Evolutionary conservation across 2,888 invertebrate species (phyloP), one percentile per base, ranked within the genome.

Genomic region (Stenodema calcarata): DNA sequence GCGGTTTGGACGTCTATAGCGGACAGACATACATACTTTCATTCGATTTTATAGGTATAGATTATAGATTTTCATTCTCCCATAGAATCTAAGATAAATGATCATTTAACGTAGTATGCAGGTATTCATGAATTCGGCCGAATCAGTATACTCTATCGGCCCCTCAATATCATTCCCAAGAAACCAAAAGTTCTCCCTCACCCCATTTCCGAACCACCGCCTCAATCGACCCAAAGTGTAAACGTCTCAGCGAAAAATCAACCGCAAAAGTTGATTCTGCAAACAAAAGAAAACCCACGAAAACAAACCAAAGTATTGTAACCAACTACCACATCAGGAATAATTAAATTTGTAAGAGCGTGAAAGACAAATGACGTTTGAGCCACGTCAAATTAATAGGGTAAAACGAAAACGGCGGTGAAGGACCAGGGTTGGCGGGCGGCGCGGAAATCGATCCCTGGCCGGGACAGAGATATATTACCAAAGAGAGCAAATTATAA

Each of bases 381-480:
- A 28, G 47, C 44, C 42, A 30, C 30, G 73, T 73, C 73, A 73
- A 73, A 73, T 73, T 73, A 73, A 73, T 73, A 73, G 73, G 73
- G 73, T 73, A 73, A 79, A 50, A 47, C 44, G 78, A 79, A 79
- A 79, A 79, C 47, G 18, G 47, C 11, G 18, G 79, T 2, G 35
- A 75, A 30, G 35, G 73, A 35, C 35, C 35, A 18, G 23, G 4
- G 18, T 6, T 23, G 79, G 44, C 18, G 14, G 78, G 41, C 28
- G 42, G 23, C 7, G 79, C 28, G 79, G 79, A 47, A 42, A 50
- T 79, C 50, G 79, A 44, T 79, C 79, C 62, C 79, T 79, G 79
- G 47, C 28, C 62, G 27, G 82, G 82, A 82, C 82, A 82, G 82
- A 82, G 82, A 82, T 82, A 82, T 82, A 82, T 82, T 82, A 82